Base-by-base conservation (phyloP, 2,797 vertebrate genomes). In the Rallus crepitans region DNA sequence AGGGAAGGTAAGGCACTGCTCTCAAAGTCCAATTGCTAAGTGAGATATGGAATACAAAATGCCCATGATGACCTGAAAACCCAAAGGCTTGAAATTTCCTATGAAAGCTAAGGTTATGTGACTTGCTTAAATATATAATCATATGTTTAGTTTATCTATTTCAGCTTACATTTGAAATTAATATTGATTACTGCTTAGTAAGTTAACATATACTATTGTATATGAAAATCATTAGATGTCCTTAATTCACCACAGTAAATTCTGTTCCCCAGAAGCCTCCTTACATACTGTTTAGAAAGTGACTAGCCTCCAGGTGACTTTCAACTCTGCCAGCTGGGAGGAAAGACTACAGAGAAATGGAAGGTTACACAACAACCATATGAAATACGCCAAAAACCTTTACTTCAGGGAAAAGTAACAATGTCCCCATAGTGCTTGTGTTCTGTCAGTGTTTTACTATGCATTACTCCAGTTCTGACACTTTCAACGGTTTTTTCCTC, bases 41-140 rank as follows among this genome's bases (percentile, higher is more conserved):
- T 84, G 80, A 96, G 68, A 91, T 66, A 84, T 17, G 47, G 69
- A 83, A 95, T 96, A 78, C 71, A 72, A 94, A 91, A 93, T 81
- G 75, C 65, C 28, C 64, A 52, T 56, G 39, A 10, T 92, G 63
- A 95, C 63, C 55, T 65, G 47, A 37, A 65, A 16, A 61, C 14
- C 14, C 37, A 17, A 93, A 89, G 71, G 59, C 52, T 71, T 59
- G 79, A 79, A 73, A 75, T 37, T 71, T 76, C 30, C 19, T 65
- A 12, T 55, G 18, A 9, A 24, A 40, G 84, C 30, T 39, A 45
- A 31, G n/a, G 24, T 50, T 72, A 82, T 87, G 28, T 10, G 4
- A 39, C 31, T 50, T 39, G 3, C 25, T 71, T 92, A 92, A 61
- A 47, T 4, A 30, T 66, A 50, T 73, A 96, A 78, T 87, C 89